These are phyloP conservation scores for Darevskia mixta DNA, from an alignment of 2,797 vertebrate genomes.

Conservation along the genomic window DNA sequence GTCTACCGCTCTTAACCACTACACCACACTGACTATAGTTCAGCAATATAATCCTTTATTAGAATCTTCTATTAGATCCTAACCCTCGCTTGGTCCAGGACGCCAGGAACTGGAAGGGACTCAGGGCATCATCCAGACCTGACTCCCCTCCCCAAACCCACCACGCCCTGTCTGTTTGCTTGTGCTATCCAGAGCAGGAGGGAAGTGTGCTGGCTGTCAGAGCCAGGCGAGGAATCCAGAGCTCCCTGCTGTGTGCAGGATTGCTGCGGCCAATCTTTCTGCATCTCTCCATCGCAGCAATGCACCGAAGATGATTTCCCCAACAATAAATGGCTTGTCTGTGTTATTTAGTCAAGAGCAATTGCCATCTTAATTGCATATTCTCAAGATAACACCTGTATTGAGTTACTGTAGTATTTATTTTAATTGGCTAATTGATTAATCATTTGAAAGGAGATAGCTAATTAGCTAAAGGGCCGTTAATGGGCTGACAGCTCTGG, in stretches of 20 bases:
- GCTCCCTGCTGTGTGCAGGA: not conserved
- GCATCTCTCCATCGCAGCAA: not conserved
- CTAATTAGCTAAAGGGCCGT: conserved; percentile 29
- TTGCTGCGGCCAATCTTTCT: not conserved
- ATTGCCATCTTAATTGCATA: conserved; percentile 45
- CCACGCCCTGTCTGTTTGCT: too few relatives aligned
- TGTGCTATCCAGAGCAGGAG: not conserved
- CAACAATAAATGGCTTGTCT: conserved; percentile 35
- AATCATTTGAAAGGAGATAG: conserved; percentile 45
- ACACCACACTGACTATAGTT: too few relatives aligned
- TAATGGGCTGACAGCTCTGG: conserved; percentile 17
- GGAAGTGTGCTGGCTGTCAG: not conserved
- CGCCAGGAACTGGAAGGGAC: too few relatives aligned
- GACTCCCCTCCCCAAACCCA: too few relatives aligned
- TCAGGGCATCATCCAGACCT: too few relatives aligned
- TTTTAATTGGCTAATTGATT: conserved; percentile 52
- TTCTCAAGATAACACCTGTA: conserved; percentile 45
- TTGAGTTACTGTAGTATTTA: conserved; percentile 39
- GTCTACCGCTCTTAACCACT: too few relatives aligned
- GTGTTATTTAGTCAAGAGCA: conserved; percentile 46
- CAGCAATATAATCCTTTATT: too few relatives aligned
- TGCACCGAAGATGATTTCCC: not conserved
- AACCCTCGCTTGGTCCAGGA: too few relatives aligned
- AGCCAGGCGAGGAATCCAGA: too few relatives aligned
- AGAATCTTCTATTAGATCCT: too few relatives aligned